phyloP scores from a whole-genome alignment of 64 coral and sea anemone species.

The Montipora cactus region DNA sequence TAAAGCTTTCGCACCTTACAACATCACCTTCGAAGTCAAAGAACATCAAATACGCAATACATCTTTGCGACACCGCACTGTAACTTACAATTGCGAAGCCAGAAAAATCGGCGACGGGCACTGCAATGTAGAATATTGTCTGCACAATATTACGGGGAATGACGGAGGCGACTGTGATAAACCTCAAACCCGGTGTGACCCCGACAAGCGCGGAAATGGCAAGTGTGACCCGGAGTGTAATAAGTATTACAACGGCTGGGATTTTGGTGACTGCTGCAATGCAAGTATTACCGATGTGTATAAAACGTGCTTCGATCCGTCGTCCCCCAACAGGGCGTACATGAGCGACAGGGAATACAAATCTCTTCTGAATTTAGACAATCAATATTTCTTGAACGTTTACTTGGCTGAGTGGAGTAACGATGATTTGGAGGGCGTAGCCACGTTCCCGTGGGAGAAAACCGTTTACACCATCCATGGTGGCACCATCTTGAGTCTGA shows the following conservation, averaged over 20 bases:
- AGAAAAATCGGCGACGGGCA: conserved; percentile 65
- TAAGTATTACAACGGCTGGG: conserved; percentile 66
- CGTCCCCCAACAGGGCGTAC: conserved; percentile 80
- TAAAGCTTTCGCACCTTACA: conserved; percentile 65
- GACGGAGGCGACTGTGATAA: conserved; percentile 87
- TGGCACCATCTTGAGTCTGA: conserved; percentile 75
- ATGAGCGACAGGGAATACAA: conserved; percentile 87
- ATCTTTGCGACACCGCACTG: conserved; percentile 68
- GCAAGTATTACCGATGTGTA: conserved; percentile 55
- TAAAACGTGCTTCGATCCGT: conserved; percentile 88
- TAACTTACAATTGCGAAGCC: conserved; percentile 70
- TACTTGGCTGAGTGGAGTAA: conserved; percentile 75
- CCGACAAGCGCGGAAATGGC: conserved; percentile 66
- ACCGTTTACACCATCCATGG: conserved; percentile 70
- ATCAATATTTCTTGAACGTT: conserved; percentile 81
- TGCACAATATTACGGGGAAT: conserved; percentile 74
- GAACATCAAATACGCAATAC: conserved; percentile 73
- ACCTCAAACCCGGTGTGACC: conserved; percentile 33
- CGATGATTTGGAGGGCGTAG: conserved; percentile 66
- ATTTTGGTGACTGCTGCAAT: conserved; percentile 92
- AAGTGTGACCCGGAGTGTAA: conserved; percentile 97
- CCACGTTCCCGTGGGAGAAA: conserved; percentile 98
- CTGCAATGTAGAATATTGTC: conserved; percentile 64
- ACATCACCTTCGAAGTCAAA: conserved; percentile 81
- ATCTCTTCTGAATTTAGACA: conserved; percentile 66